Conservation (phyloP, 92 coral and sea anemone species). For the Zoanthus gigantus region DNA sequence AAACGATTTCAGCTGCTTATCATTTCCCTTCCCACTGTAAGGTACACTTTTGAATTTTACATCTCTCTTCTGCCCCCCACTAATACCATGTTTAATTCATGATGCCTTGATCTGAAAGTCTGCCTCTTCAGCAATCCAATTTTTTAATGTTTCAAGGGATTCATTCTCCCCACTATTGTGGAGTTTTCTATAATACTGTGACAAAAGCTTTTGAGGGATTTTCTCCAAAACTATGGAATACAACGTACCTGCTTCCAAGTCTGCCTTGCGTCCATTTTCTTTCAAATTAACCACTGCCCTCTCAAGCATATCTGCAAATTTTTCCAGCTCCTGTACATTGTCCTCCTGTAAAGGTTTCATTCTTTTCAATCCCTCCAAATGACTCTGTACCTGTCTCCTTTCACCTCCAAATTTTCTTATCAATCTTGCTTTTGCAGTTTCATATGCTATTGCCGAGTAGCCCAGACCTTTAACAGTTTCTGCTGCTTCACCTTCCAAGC, state of each 20-base stretch:
- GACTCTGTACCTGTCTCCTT: constrained; percentile 49
- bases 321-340: constrained; percentile 65
- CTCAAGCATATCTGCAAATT: constrained; percentile 71
- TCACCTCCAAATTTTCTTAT: constrained; percentile 55
- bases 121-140: constrained; percentile 73
- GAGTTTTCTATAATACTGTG: constrained; percentile 57
- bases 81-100: constrained; percentile 67
- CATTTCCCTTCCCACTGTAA: constrained; percentile 21
- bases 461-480: constrained; percentile 65
- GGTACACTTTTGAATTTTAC: constrained; percentile 3
- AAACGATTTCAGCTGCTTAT: constrained; percentile 25
- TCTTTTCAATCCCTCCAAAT: constrained; percentile 35
- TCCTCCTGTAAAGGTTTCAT: constrained; percentile 64
- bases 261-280: constrained; percentile 60
- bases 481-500: constrained; percentile 58
- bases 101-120: constrained; percentile 70
- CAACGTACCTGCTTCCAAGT: constrained; percentile 64
- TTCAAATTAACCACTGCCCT: constrained; percentile 63
- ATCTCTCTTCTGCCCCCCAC: constrained; percentile 34
- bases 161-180: constrained; percentile 52
- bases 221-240: constrained; percentile 64
- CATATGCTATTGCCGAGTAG: constrained; percentile 61
- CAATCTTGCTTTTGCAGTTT: constrained; percentile 51
- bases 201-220: constrained; percentile 59
- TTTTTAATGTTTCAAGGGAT: constrained; percentile 59